Percentiles rank a stretch among this genome's conserved stretches.
These are phyloP conservation scores for Stegastes partitus DNA, from an alignment of 2,113 vertebrate species.

Conservation along the genomic window DNA sequence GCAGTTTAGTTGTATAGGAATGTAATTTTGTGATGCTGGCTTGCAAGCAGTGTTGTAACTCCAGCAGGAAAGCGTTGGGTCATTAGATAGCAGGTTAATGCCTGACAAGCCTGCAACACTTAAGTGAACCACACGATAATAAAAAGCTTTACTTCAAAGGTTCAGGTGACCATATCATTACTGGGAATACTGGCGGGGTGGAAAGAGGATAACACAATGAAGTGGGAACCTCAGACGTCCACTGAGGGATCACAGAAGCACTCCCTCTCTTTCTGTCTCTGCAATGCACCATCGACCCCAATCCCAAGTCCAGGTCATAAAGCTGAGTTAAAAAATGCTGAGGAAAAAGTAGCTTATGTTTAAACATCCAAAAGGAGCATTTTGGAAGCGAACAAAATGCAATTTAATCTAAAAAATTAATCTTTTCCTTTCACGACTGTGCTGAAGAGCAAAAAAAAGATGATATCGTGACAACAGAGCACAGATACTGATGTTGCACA, in stretches of 20 bases:
- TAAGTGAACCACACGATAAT: not conserved
- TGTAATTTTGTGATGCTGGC: too few relatives aligned
- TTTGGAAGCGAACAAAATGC: not conserved
- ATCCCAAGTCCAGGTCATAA: slow-evolving; percentile 46
- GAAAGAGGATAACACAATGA: slow-evolving; percentile 13
- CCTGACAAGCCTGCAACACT: slow-evolving; percentile 2
- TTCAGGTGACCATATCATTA: slow-evolving; percentile 22
- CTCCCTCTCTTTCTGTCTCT: slow-evolving; percentile 17
- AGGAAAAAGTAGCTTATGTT: slow-evolving; percentile 16
- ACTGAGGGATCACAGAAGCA: slow-evolving; percentile 22
- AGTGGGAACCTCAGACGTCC: not conserved
- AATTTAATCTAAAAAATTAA: not conserved
- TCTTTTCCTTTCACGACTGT: not conserved
- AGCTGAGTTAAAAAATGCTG: slow-evolving; percentile 9
- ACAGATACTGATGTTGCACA: too few relatives aligned
- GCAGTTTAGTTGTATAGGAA: too few relatives aligned
- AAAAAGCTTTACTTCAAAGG: slow-evolving; percentile 56
- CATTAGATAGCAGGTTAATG: slow-evolving; percentile 26
- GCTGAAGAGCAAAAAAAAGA: not conserved
- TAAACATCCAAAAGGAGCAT: slow-evolving; percentile 4
- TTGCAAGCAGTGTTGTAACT: too few relatives aligned
- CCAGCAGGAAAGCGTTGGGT: not conserved
- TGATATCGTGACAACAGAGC: too few relatives aligned
- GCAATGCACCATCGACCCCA: slow-evolving; percentile 47
- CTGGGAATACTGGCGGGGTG: slow-evolving; percentile 32